Evolutionary conservation across 2,113 vertebrate genomes (phyloP), one percentile per base, ranked within the genome.

Genomic region (Pangasianodon gigas): DNA sequence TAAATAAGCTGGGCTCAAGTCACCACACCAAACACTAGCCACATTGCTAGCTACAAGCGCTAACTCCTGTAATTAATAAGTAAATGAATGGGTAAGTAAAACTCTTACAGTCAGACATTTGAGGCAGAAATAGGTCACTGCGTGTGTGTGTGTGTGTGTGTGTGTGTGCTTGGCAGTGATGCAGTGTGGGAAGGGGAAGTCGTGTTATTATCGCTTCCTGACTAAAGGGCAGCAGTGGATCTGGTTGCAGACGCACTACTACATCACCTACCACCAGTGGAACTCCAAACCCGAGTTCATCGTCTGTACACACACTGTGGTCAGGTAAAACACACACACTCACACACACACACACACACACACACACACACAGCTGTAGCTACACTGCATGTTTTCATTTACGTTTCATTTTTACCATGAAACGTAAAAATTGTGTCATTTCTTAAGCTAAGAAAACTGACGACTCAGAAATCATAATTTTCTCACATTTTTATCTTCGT

Each of bases 191-290:
- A 97, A 98, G 93, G 96, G 97, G 52, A 98, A 98, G 94, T 98
- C 97, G 84, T 98, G 96, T 94, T 97, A 98, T 93, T 97, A 97
- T 92, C 95, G 97, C 74, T 97, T 97, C 93, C 94, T 97, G 94
- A 97, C 97, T 91, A 98, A 98, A 95, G 97, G 97, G 69, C 96
- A 98, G 93, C 96, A 97, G 92, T 97, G 96, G 96, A 97, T 97
- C 85, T 97, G 96, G 97, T 93, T 97, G 87, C 96, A 97, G 95
- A 97, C 96, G 37, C 96, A 97, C 88, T 97, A 97, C 94, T 98
- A 97, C 95, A 96, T 97, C 92, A 97, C 97, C 6, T 98, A 97
- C 93, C 97, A 98, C 93, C 97, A 98, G 94, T 98, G 97, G 97
- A 98, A 97, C 93, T 98, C 97, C 94, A 97, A 97, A 91, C 97